Base-by-base conservation (phyloP, 2,888 invertebrate species). In the Nomada fabriciana region DNA sequence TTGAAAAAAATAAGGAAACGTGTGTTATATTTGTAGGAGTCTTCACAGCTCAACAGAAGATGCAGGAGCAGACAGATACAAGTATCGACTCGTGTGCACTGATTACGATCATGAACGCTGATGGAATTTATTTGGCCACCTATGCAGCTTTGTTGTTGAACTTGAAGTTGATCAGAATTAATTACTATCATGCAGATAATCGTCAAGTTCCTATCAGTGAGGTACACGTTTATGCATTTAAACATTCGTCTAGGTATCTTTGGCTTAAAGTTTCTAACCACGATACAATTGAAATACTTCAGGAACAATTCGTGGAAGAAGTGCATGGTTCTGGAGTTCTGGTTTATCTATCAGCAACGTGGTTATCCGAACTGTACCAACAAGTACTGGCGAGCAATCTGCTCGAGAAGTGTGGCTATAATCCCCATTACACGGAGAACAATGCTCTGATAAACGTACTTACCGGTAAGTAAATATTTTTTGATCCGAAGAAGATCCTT, bases 321-420 rank as follows among this genome's bases (percentile, higher is more conserved):
- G 97, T 99, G 9, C 97, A 98, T 92, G 97, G 98, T 50, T 98
- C 98, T 78, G 99, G 98, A 0, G 97, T 99, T 23, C 94, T 99
- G 42, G 97, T 99, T 9, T 99, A 98, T 92, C 95, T 99, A 13
- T 98, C 98, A 0, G 98, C 98, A 0, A 97, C 98, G 0, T 99
- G 99, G 99, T 95, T 99, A 2, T 96, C 98, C 52, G 98, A 99
- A 91, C 95, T 99, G 10, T 99, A 98, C 92, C 98, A 98, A 90
- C 97, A 97, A 91, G 96, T 98, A 1, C 94, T 98, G 5, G 96
- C 97, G 0, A 95, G 95, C 75, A 97, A 97, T 89, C 93, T 98
- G 13, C 94, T 98, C n/a, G 95, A 96, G 86, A 95, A 95, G 70
- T 96, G 96, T 64, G 97, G 97, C 0, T 96, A 95, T 87, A 95